Percentiles rank a stretch among this genome's conserved stretches.
Evolutionary conservation across 2,888 invertebrate species (phyloP).

Genomic region (Machimus atricapillus): DNA sequence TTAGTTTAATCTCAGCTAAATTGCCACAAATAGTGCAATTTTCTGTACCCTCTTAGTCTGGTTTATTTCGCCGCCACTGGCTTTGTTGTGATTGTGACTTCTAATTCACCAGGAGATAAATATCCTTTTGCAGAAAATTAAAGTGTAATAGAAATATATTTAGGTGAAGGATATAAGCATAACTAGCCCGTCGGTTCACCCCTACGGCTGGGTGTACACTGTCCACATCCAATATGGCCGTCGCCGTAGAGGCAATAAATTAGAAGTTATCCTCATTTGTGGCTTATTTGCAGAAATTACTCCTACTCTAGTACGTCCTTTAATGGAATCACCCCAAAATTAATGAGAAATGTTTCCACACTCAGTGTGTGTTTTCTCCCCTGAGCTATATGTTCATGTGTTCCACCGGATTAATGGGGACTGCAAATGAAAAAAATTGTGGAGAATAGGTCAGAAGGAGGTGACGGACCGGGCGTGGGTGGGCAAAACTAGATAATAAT

Average conservation of each 20-base stretch:
- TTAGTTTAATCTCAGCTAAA: background rate
- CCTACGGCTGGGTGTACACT: background rate
- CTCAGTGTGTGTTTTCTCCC: background rate
- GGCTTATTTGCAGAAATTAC: conserved; percentile 41
- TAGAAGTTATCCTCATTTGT: conserved; percentile 47
- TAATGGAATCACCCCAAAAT: conserved; percentile 33
- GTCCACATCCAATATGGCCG: conserved; percentile 1
- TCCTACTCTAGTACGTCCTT: background rate
- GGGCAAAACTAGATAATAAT: background rate
- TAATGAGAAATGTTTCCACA: conserved; percentile 32
- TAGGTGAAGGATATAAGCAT: background rate
- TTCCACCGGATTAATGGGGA: background rate
- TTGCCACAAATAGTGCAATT: background rate
- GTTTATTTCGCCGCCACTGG: background rate
- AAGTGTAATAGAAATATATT: conserved; percentile 31
- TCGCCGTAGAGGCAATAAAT: conserved; percentile 40
- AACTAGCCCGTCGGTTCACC: background rate
- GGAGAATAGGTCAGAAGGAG: background rate
- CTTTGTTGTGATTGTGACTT: background rate
- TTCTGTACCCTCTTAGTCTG: background rate
- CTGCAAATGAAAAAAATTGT: background rate
- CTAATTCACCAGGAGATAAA: background rate
- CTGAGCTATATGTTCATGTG: background rate
- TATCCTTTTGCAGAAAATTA: conserved; percentile 7
- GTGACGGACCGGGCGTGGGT: background rate